These are phyloP conservation scores for Poeciliopsis paucimaculata DNA, from an alignment of 2,797 vertebrate genomes.

Conservation along the genomic window DNA sequence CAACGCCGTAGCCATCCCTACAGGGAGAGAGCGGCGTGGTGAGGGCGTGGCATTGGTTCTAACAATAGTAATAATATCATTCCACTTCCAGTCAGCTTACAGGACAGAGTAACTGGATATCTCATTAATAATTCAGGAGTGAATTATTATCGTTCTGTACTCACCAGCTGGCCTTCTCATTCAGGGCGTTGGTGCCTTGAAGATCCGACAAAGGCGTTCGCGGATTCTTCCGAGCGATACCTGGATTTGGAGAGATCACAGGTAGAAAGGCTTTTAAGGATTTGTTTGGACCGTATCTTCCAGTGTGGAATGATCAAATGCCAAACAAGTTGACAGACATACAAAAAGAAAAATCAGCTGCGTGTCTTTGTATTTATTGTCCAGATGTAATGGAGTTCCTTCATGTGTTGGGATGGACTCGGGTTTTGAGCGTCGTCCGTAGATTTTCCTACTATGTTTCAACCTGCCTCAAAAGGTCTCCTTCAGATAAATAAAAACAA, in stretches of 20 bases:
- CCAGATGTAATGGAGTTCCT: neutral
- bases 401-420: neutral
- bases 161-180: constrained; percentile 88
- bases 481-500: neutral
- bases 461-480: neutral
- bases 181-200: constrained; percentile 90
- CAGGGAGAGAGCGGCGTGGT: neutral
- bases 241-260: constrained; percentile 59
- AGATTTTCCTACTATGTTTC: neutral
- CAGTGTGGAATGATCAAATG: too few relatives aligned
- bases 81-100: neutral
- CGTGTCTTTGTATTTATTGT: neutral
- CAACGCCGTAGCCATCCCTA: constrained; percentile 75
- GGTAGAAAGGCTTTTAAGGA: neutral
- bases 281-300: neutral
- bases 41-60: neutral
- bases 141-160: neutral
- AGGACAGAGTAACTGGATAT: neutral
- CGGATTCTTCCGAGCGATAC: constrained; percentile 88
- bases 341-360: neutral
- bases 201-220: constrained; percentile 91
- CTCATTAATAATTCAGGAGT: neutral
- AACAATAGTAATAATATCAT: neutral
- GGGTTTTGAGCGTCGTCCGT: neutral
- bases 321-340: neutral